Percentiles rank a stretch among this genome's conserved stretches.
Conservation (phyloP, 2,797 vertebrate species). For the Ctenopoma multispine region DNA sequence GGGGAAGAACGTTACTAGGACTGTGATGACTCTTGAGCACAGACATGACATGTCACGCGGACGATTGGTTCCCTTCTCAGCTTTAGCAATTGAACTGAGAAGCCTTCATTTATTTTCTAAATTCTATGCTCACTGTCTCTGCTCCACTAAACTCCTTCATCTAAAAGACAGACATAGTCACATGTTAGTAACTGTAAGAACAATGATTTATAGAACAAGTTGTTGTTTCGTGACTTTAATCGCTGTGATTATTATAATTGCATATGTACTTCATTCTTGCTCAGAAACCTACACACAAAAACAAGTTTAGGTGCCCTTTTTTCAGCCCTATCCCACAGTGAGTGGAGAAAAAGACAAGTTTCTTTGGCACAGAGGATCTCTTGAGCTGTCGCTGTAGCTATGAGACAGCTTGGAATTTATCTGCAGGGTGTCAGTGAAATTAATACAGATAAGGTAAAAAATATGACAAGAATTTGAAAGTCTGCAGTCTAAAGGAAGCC, state of each 20-base stretch:
- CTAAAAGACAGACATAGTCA: constrained; percentile 11
- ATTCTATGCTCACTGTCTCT: constrained; percentile 42
- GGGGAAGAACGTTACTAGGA: constrained; percentile 42
- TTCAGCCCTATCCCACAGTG: constrained; percentile 42
- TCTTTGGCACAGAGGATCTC: constrained; percentile 71
- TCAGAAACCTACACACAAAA: constrained; percentile 43
- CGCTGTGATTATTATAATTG: constrained; percentile 14
- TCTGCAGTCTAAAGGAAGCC: constrained; percentile 70
- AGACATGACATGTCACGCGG: constrained; percentile 68
- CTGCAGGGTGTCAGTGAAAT: constrained; percentile 83
- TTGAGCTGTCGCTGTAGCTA: constrained; percentile 74
- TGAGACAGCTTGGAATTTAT: constrained; percentile 82
- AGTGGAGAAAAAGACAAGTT: background rate
- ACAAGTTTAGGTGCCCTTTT: constrained; percentile 47
- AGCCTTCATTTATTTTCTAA: constrained; percentile 70
- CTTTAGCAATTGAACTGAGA: constrained; percentile 72
- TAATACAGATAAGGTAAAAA: constrained; percentile 82
- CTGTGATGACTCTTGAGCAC: constrained; percentile 58
- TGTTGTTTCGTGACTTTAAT: constrained; percentile 15
- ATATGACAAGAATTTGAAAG: constrained; percentile 80
- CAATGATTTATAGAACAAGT: constrained; percentile 9
- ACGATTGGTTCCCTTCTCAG: constrained; percentile 60
- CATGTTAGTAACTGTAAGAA: constrained; percentile 9
- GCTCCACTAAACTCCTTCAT: constrained; percentile 45
- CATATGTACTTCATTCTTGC: background rate